These are phyloP conservation scores for Ahaetulla prasina DNA, from an alignment of 2,113 vertebrate genomes.

Conservation along the genomic window DNA sequence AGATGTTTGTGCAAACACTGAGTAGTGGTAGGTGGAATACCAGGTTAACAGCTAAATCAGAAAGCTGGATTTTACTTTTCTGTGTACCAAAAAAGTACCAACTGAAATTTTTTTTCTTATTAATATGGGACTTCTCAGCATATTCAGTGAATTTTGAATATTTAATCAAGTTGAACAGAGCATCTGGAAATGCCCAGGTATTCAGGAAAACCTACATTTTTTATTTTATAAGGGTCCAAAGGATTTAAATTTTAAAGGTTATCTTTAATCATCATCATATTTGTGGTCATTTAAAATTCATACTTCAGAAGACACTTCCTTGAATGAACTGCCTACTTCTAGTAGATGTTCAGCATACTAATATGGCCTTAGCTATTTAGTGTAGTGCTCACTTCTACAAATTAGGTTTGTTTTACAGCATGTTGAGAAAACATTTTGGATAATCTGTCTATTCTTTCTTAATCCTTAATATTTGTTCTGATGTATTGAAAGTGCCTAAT, in stretches of 20 bases:
- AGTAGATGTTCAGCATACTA: neutral
- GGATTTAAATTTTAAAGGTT: neutral
- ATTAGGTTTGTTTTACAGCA: neutral
- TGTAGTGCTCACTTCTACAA: neutral
- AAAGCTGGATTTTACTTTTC: neutral
- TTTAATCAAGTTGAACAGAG: neutral
- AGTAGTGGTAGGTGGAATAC: too few relatives aligned
- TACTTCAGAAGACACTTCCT: conserved; percentile 1
- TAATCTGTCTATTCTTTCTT: conserved; percentile 4
- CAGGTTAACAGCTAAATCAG: neutral
- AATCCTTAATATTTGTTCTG: neutral
- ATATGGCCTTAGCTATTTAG: conserved; percentile 15
- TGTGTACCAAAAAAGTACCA: neutral
- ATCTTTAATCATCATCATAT: neutral
- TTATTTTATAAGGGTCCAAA: neutral
- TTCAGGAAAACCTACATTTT: neutral
- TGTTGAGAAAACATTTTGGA: neutral
- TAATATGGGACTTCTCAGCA: neutral
- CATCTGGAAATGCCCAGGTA: neutral
- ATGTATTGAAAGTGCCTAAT: conserved; percentile 20
- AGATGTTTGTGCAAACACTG: neutral
- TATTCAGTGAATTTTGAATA: neutral
- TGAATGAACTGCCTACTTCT: neutral
- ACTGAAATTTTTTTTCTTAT: neutral
- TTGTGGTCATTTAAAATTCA: neutral